These are phyloP conservation scores for Podarcis raffonei DNA, from an alignment of 2,113 vertebrate species.

Conservation along the genomic window DNA sequence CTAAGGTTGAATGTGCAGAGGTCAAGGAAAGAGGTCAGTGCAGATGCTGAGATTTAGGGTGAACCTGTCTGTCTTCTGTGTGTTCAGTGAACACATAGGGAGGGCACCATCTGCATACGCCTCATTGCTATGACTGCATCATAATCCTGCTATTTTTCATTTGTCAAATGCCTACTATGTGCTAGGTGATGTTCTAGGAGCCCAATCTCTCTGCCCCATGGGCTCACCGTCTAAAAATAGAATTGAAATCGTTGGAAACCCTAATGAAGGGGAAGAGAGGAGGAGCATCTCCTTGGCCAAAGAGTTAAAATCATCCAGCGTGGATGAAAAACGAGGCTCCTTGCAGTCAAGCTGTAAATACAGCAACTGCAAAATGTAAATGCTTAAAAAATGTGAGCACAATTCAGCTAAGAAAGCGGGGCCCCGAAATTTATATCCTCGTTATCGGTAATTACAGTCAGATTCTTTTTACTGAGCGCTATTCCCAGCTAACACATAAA, in stretches of 20 bases:
- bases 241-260: background rate
- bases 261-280: background rate
- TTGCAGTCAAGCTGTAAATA: conserved; percentile 64
- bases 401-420: conserved; percentile 60
- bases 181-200: background rate
- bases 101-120: background rate
- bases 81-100: background rate
- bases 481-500: conserved; percentile 66
- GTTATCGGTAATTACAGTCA: conserved; percentile 68
- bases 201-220: background rate
- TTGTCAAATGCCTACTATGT: background rate
- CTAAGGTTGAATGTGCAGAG: background rate
- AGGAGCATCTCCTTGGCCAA: conserved; percentile 30
- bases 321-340: conserved; percentile 53
- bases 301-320: conserved; percentile 56
- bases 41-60: background rate
- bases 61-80: background rate
- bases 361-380: conserved; percentile 63
- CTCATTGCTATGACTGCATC: too few species aligned
- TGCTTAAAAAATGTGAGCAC: conserved; percentile 56
- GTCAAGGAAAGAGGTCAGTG: background rate
- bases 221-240: background rate
- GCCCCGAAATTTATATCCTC: conserved; percentile 67
- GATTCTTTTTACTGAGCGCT: conserved; percentile 56
- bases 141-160: too few species aligned